phyloP scores from a whole-genome alignment of 2,113 vertebrate genomes.

The Ictidomys tridecemlineatus region DNA sequence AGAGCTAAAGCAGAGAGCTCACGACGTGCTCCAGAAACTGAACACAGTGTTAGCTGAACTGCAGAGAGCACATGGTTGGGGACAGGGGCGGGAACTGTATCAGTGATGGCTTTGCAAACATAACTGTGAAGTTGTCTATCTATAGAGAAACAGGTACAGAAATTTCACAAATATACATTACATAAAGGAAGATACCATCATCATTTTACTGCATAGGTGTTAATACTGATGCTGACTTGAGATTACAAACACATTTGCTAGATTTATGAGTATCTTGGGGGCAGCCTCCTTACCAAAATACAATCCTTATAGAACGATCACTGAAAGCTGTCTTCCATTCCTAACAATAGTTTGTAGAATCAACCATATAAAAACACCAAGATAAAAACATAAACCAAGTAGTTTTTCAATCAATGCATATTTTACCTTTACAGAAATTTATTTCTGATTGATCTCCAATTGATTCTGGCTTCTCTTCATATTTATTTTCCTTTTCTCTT shows the following conservation, averaged over 20 bases:
- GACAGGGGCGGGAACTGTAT: neutral
- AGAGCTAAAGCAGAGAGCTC: neutral
- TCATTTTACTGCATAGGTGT: neutral
- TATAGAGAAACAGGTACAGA: neutral
- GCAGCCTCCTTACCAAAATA: neutral
- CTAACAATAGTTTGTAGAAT: neutral
- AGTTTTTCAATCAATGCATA: neutral
- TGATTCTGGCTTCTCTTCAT: neutral
- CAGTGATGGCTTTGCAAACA: neutral
- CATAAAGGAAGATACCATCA: neutral
- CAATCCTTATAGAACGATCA: neutral
- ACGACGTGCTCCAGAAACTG: neutral
- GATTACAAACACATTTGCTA: neutral
- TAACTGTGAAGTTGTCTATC: neutral
- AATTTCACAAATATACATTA: neutral
- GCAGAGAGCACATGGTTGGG: neutral
- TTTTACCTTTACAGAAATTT: conserved; percentile 34
- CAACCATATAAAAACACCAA: neutral
- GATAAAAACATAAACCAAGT: neutral
- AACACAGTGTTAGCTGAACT: neutral
- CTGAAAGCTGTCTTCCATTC: neutral
- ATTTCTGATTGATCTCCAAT: neutral
- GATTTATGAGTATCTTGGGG: neutral
- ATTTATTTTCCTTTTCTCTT: conserved; percentile 25
- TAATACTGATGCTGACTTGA: neutral